Evolutionary conservation across 2,113 vertebrate species (phyloP), one percentile per base, ranked within the genome.

Genomic region (Heteronetta atricapilla): DNA sequence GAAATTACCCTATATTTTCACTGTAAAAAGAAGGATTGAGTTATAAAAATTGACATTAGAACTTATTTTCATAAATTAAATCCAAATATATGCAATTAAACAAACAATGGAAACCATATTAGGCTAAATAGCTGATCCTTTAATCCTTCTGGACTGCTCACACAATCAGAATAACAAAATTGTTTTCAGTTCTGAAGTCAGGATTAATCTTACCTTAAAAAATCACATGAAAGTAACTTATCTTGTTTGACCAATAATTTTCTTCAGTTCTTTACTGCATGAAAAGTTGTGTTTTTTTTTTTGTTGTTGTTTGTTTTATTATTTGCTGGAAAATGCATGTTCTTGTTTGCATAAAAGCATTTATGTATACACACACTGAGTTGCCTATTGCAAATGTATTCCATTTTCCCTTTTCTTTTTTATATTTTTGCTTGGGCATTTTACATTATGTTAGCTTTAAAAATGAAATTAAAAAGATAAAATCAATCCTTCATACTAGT

Each of bases 291-390:
- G 28, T 53, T 6, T 25, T 25, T 28, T 13, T 25, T 53, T 50
- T 5, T 34, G n/a, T n/a, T n/a, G n/a, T n/a, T n/a, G n/a, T 38
- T 42, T 68, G 75, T 34, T 0, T 2, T 82, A 36, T 56, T 69
- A 48, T 69, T 81, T 84, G 0, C 10, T 87, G 34, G 19, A 86
- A 94, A 81, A 4, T 29, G 0, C 44, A 14, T 63, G 16, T 17
- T 26, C 1, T 11, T 66, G 66, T 85, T 40, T 63, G 6, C 36
- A 28, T 19, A 33, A 69, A 72, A 79, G 42, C 2, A 69, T 66
- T 11, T 29, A 3, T 56, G 6, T 20, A 8, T 7, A 21, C 3
- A 13, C 8, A 21, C 3, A 42, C 2, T 31, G 3, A 38, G n/a
- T 53, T n/a, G 31, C 21, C 14, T 66, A 19, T 69, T 69, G 16